Evolutionary conservation across 2,113 vertebrate genomes (phyloP).

Genomic region (Rhinogobius similis): DNA sequence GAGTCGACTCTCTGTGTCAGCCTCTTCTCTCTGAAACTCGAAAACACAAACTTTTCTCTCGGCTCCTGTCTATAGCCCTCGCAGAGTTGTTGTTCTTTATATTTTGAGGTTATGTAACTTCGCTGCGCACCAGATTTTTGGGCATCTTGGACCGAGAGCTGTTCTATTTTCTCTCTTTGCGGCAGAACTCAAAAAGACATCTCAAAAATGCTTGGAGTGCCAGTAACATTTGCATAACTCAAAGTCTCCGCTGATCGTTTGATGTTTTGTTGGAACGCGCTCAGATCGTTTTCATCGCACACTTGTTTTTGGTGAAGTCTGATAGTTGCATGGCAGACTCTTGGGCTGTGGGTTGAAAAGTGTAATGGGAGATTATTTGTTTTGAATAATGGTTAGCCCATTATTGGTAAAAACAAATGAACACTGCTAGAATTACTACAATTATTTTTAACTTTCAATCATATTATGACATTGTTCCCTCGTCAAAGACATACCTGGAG

Average conservation of each 20-base stretch:
- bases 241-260: background rate
- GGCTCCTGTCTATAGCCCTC: conserved; percentile 6
- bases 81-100: background rate
- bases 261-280: background rate
- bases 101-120: conserved; percentile 50
- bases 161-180: conserved; percentile 31
- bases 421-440: too few relatives aligned
- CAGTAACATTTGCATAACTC: background rate
- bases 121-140: conserved; percentile 23
- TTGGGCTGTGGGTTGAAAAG: too few relatives aligned
- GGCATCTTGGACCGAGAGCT: conserved; percentile 9
- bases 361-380: too few relatives aligned
- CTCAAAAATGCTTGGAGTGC: background rate
- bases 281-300: too few relatives aligned
- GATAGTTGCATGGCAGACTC: too few relatives aligned
- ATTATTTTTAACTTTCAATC: too few relatives aligned
- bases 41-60: conserved; percentile 20
- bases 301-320: too few relatives aligned
- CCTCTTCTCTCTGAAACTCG: background rate
- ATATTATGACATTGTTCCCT: too few relatives aligned
- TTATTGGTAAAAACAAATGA: too few relatives aligned
- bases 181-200: background rate
- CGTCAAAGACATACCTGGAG: too few relatives aligned
- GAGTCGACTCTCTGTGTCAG: background rate
- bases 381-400: too few relatives aligned